Evolutionary conservation across 2,888 invertebrate genomes (phyloP), one percentile per base, ranked within the genome.

Genomic region (Eilema caniola): DNA sequence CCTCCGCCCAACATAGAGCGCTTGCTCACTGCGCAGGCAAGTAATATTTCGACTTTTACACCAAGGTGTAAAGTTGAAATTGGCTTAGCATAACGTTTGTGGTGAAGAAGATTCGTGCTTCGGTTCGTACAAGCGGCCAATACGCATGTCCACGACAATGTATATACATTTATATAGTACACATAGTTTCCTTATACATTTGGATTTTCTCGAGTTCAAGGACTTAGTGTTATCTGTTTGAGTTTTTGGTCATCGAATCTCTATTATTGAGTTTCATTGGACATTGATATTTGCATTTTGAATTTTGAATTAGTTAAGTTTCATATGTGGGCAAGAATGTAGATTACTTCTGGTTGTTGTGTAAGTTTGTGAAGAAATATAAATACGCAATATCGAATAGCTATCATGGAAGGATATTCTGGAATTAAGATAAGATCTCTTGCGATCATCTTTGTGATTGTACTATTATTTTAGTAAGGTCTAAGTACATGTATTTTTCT

Each of bases 1-100:
- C 95, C 95, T 92, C 95, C 95, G 95, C 95, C 95, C 95, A 94
- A 92, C 93, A 94, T 88, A 94, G 84, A 92, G 95, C 95, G 95
- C 95, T 92, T 94, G 95, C 94, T 91, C 94, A 84, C 88, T 84
- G 80, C 83, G 66, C 75, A 28, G 16, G 72, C 71, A 71, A 75
- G 83, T 72, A 75, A 68, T 89, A 77, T 88, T 78, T 82, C 75
- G 81, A 86, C 88, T 86, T 71, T 89, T 75, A 62, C 28, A 0
- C 31, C 20, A 65, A 12, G 53, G 0, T 16, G 74, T 86, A 92
- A 82, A 86, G 89, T 80, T 74, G 73, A 88, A 82, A 85, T 88
- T 90, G 65, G 83, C 72, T 78, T 81, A 85, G 67, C 64, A 62
- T 62, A 69, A 63, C 69, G 67, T 72, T 86, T 87, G 89, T 90